A percentile compares a stretch with the other conserved stretches of the same genome.
Evolutionary conservation across 2,113 vertebrate species (phyloP).

Genomic region (Anser brachyrhynchus): DNA sequence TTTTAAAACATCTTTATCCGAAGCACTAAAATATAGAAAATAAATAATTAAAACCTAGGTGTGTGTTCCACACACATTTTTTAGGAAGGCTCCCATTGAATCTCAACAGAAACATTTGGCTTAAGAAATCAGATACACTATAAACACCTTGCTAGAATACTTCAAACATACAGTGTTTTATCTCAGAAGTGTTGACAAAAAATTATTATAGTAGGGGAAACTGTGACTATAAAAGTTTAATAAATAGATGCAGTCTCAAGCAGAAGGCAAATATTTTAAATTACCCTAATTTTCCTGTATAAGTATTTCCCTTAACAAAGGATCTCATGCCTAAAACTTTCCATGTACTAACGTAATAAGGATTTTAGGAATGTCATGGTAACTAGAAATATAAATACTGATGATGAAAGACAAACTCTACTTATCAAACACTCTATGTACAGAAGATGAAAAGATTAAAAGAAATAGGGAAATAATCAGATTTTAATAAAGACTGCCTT

Average conservation of each 20-base stretch:
- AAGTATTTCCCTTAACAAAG: conserved; percentile 32
- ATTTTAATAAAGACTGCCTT: conserved; percentile 60
- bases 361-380: conserved; percentile 55
- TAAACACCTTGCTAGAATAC: not conserved
- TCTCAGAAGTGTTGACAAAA: not conserved
- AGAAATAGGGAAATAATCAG: conserved; percentile 50
- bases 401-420: conserved; percentile 51
- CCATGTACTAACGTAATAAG: conserved; percentile 48
- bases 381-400: conserved; percentile 65
- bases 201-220: not conserved
- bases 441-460: conserved; percentile 65
- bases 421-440: conserved; percentile 17
- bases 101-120: not conserved
- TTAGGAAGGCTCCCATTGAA: not conserved
- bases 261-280: not conserved
- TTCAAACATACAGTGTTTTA: not conserved
- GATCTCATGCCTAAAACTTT: conserved; percentile 27
- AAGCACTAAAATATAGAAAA: not conserved
- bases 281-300: not conserved
- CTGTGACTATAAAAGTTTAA: not conserved
- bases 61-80: not conserved
- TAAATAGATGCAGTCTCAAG: not conserved
- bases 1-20: not conserved
- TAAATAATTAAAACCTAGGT: not conserved
- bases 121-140: not conserved